Base-by-base conservation (phyloP, 2,888 invertebrate genomes). In the Ecliptopera silaceata region DNA sequence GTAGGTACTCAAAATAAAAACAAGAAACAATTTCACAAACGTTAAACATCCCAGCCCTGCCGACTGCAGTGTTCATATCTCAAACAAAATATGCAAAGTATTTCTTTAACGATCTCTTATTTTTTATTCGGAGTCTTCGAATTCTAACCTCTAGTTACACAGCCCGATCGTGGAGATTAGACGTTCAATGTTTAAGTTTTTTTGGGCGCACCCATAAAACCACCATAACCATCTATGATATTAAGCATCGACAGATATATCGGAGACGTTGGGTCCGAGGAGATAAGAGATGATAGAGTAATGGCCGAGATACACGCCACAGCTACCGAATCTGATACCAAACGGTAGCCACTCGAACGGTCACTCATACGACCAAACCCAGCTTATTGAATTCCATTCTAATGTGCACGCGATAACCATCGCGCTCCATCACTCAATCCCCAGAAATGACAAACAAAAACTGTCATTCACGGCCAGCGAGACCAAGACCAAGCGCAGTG, bases 211-310 rank as follows among this genome's bases (percentile, higher is more conserved):
- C 70, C 70, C 66, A 71, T 79, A 82, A 86, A 85, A 86, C 81
- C 79, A 82, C 76, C 79, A 77, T 80, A 80, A 82, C 81, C 77
- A 72, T 77, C 76, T 78, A 80, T 78, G 80, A 84, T 79, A 79
- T 80, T 80, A 78, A 82, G 74, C 79, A 82, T 84, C 83, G 85
- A 85, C 83, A 83, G 83, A 82, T 82, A 79, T 72, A 84, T 86
- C 83, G 77, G 79, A 74, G 78, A 71, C 72, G 71, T 58, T 67
- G 56, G 70, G 66, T 63, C 63, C 61, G 70, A 70, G 74, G 74
- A 75, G 63, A 87, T 87, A 85, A 79, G 82, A 81, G 78, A 84
- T 84, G 86, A 86, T 86, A 86, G 84, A 85, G 82, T 88, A 87
- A 88, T 86, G 86, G 81, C 69, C 74, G 71, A 71, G 80, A 82